Evolutionary conservation across 92 coral and sea anemone species (phyloP).

Genomic region (Zoanthus sansibaricus): DNA sequence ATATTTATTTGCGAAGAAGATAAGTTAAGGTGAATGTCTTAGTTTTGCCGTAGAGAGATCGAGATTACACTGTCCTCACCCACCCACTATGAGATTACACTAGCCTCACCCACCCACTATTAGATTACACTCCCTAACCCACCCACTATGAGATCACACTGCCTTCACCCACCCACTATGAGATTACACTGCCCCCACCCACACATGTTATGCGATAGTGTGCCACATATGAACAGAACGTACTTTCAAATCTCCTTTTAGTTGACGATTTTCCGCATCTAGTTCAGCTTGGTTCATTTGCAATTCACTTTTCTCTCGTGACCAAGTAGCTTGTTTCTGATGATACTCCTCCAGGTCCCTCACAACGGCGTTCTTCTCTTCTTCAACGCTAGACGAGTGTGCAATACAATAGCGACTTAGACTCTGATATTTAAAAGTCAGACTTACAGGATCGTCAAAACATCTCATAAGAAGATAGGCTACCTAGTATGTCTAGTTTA

Average conservation of each 20-base stretch:
- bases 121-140: no score
- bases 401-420: background rate
- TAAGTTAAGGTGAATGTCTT: no score
- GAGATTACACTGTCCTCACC: no score
- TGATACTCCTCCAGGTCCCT: constrained; percentile 61
- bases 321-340: constrained; percentile 66
- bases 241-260: constrained; percentile 57
- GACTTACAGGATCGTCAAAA: background rate
- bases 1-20: no score
- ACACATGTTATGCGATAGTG: no score
- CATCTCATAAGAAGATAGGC: background rate
- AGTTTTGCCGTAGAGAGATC: no score
- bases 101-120: no score
- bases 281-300: constrained; percentile 80
- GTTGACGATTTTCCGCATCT: constrained; percentile 71
- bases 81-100: no score
- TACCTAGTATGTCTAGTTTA: no score
- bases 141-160: no score
- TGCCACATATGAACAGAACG: background rate
- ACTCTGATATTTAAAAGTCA: background rate
- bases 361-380: constrained; percentile 63
- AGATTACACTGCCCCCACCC: no score
- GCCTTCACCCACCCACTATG: no score
- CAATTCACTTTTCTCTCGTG: constrained; percentile 71
- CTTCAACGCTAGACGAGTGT: constrained; percentile 62